These are phyloP conservation scores for Lepidochrysops patricia DNA, from an alignment of 2,888 invertebrate genomes.

Conservation along the genomic window DNA sequence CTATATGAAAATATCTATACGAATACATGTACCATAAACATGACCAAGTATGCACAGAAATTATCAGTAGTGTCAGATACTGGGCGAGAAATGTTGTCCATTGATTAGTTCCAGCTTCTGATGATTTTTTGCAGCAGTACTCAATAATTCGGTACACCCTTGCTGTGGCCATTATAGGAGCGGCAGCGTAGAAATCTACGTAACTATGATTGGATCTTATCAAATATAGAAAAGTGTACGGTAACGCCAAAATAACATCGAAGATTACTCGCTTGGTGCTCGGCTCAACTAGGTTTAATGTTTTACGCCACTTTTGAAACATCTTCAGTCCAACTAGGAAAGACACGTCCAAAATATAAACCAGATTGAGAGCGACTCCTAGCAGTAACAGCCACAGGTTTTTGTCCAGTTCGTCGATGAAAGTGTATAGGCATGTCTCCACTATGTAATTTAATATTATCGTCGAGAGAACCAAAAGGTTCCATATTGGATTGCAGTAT, in stretches of 20 bases:
- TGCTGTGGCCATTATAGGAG: slow-evolving; percentile 51
- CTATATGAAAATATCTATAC: slow-evolving; percentile 47
- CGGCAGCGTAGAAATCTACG: slow-evolving; percentile 47
- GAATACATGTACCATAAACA: slow-evolving; percentile 65
- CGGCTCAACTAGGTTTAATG: slow-evolving; percentile 62
- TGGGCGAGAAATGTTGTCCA: slow-evolving; percentile 66
- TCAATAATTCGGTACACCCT: slow-evolving; percentile 57
- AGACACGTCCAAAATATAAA: slow-evolving; percentile 50
- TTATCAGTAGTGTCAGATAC: slow-evolving; percentile 55
- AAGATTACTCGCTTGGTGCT: slow-evolving; percentile 43
- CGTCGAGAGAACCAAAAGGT: slow-evolving; percentile 45
- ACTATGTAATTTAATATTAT: slow-evolving; percentile 51
- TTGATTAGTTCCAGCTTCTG: slow-evolving; percentile 63
- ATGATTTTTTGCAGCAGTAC: slow-evolving; percentile 57
- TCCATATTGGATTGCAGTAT: slow-evolving; percentile 55
- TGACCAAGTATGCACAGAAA: slow-evolving; percentile 62
- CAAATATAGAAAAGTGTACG: slow-evolving; percentile 52
- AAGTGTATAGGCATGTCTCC: slow-evolving; percentile 57
- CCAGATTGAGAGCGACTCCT: slow-evolving; percentile 44
- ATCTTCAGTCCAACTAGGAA: slow-evolving; percentile 55
- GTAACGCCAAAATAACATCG: slow-evolving; percentile 50
- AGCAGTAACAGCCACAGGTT: slow-evolving; percentile 43
- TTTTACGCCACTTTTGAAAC: slow-evolving; percentile 59
- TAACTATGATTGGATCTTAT: slow-evolving; percentile 27
- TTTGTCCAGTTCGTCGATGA: slow-evolving; percentile 35